Base-by-base conservation (phyloP, 2,113 vertebrate species). In the Psilopsiagon aurifrons region DNA sequence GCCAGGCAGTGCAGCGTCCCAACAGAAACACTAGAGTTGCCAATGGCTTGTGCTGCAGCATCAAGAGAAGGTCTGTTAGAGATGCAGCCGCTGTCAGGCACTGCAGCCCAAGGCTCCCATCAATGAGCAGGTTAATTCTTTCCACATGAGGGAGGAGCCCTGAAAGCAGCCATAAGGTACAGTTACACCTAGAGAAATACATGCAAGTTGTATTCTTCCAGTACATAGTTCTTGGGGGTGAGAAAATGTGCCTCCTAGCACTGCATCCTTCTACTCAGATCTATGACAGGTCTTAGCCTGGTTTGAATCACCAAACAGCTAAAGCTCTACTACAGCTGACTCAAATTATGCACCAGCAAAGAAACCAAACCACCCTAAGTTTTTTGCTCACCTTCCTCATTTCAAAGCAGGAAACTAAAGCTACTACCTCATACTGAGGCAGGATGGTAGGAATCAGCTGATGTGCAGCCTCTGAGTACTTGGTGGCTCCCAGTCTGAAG, bases 371-470 rank as follows among this genome's bases (percentile, higher is more conserved):
- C 9, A 20, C 11, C 10, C 1, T 39, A 55, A 43, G 19, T 73
- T 68, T 79, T 85, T 90, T 10, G 11, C 76, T 70, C 29, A 29
- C 49, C 28, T 90, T 92, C 44, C 73, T 83, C 2, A 2, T 93
- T 90, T 88, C 73, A 92, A 79, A 94, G 94, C 60, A 91, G 66
- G 64, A 94, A 94, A 68, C 55, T 71, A 62, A 97, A 95, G 55
- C 88, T 94, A 68, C 94, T 95, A 89, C 95, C 96, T 96, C 92
- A 92, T 51, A 93, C 39, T 83, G 95, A 92, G 92, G 91, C 64
- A 83, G 9, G 0, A 78, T 16, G 35, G 86, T 90, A 93, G 88
- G 62, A 70, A 94, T 33, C 37, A 39, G 87, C 92, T 88, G 86
- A 86, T 44, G 52, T 43, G 15, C 7, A 70, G 91, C 76, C 92